phyloP scores from a whole-genome alignment of 2,113 vertebrate species.

The Dascyllus trimaculatus region DNA sequence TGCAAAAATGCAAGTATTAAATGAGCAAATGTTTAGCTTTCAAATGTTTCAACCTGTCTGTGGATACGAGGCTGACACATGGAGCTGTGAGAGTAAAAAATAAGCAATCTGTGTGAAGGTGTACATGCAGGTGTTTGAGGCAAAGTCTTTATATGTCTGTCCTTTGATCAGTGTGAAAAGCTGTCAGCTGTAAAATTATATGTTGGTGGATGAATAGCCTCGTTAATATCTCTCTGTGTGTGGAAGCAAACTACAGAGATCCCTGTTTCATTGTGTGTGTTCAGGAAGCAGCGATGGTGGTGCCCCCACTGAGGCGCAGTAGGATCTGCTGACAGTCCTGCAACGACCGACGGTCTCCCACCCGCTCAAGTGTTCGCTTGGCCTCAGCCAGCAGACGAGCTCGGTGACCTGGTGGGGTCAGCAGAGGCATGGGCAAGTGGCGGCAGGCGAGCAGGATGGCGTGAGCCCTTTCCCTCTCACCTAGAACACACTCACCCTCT shows the following conservation, averaged over 20 bases:
- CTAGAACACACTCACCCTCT: constrained; percentile 88
- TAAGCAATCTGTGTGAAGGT: neutral
- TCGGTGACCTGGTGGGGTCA: constrained; percentile 93
- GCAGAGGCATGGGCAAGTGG: constrained; percentile 95
- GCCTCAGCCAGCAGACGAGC: constrained; percentile 95
- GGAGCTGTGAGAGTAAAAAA: constrained; percentile 3
- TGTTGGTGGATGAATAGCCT: neutral
- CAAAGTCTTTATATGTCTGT: neutral
- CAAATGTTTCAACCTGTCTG: neutral
- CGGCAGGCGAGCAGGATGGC: constrained; percentile 96
- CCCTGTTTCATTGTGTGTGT: constrained; percentile 13
- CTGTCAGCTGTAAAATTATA: neutral
- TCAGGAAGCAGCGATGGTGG: constrained; percentile 93
- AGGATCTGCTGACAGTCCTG: constrained; percentile 97
- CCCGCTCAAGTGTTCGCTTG: constrained; percentile 95
- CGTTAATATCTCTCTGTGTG: constrained; percentile 15
- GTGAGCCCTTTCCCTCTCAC: constrained; percentile 93
- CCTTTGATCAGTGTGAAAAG: neutral
- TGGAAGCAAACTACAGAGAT: neutral
- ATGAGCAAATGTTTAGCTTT: neutral
- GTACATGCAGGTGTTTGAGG: neutral
- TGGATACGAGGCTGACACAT: neutral
- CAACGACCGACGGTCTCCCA: constrained; percentile 94
- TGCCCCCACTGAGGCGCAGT: constrained; percentile 93
- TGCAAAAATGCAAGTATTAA: constrained; percentile 23